These are phyloP conservation scores for Ethmia dodecea DNA, from an alignment of 2,888 invertebrate genomes.

Conservation along the genomic window DNA sequence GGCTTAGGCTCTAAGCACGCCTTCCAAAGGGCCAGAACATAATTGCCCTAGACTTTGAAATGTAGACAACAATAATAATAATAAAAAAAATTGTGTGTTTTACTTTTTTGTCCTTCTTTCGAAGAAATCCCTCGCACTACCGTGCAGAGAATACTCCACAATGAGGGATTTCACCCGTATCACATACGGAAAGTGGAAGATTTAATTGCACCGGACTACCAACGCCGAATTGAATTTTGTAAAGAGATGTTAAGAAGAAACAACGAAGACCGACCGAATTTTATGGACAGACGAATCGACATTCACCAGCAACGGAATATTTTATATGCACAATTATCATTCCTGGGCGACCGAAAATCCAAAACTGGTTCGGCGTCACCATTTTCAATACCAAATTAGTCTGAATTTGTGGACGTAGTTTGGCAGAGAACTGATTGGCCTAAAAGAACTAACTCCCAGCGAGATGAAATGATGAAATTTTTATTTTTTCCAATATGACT, in stretches of 20 bases:
- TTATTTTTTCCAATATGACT: not conserved
- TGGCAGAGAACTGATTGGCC: not conserved
- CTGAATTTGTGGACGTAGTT: conserved; percentile 1
- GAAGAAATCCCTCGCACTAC: not conserved
- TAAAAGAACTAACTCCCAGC: not conserved
- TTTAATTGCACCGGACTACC: conserved; percentile 9
- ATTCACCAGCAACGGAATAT: conserved; percentile 1
- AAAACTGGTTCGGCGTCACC: not conserved
- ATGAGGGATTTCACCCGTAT: conserved; percentile 8
- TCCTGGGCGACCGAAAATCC: not conserved
- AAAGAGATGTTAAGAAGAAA: not conserved
- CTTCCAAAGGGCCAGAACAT: too few relatives aligned
- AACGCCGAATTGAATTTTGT: not conserved
- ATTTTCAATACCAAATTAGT: not conserved
- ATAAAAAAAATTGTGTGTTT: too few relatives aligned
- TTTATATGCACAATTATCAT: conserved; percentile 1
- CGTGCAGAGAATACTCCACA: not conserved
- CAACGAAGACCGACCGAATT: not conserved
- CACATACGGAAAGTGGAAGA: conserved; percentile 14
- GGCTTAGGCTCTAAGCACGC: too few relatives aligned
- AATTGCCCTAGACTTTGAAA: too few relatives aligned
- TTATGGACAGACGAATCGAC: conserved; percentile 2
- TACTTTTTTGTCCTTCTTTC: too few relatives aligned
- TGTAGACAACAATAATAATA: too few relatives aligned
- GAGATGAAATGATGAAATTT: not conserved